Base-by-base conservation (phyloP, 2,797 vertebrate genomes). In the Aulostomus chinensis region DNA sequence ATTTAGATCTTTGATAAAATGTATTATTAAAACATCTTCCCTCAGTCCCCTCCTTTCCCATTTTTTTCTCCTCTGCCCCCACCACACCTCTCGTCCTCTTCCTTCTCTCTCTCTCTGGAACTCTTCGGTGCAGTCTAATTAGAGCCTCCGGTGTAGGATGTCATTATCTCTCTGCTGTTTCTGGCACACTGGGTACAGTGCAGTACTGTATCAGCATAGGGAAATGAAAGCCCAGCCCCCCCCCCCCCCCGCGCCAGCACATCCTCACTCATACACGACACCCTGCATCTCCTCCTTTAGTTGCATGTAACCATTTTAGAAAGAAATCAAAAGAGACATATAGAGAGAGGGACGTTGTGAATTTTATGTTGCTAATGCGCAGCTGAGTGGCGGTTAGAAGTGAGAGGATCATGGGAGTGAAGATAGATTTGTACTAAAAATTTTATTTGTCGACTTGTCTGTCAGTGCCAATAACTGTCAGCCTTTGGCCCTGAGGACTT, bases 61-160 rank as follows among this genome's bases (percentile, higher is more conserved):
- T 35, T 59, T 59, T 63, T 24, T 34, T 50, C 49, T 56, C 37
- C 18, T 36, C 58, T 56, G 66, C 45, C 51, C 13, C 33, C 20
- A 13, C 24, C 15, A 26, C 50, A 35, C 15, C 49, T 38, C 49
- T 17, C 18, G n/a, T 15, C 26, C 10, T 17, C n/a, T 11, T 9
- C n/a, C 29, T 8, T 13, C 17, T 17, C 31, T 9, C 47, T 68
- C 65, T 76, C 80, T 72, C 69, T 64, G 56, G 76, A 76, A 68
- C 40, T 17, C 76, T 76, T 50, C 37, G 18, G 78, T 78, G 78
- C 83, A 83, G 87, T 85, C 80, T 92, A 88, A 92, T 91, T 88
- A 89, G 86, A 86, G 83, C 79, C 86, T 76, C 68, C 42, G 53
- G 82, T 85, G 75, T 78, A 84, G 83, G 81, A 87, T 81, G 78